A percentile compares a stretch with the other conserved stretches of the same genome.
These are phyloP conservation scores for Scleropages formosus DNA, from an alignment of 2,797 vertebrate genomes.

Conservation along the genomic window DNA sequence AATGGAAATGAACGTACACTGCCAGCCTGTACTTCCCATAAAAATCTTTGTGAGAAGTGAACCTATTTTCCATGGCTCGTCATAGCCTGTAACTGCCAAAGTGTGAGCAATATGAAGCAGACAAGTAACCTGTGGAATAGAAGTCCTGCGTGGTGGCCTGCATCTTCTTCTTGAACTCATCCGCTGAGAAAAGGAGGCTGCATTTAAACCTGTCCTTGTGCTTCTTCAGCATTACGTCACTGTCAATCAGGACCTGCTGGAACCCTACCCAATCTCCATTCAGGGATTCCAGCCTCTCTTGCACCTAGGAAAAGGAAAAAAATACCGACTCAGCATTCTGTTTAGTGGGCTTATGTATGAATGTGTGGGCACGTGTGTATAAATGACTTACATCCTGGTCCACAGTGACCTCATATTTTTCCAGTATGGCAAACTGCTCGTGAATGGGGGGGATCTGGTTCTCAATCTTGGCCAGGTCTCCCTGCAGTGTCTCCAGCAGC, in stretches of 20 bases:
- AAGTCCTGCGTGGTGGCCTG: constrained; percentile 70
- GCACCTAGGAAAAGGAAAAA: constrained; percentile 62
- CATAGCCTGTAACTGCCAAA: neutral
- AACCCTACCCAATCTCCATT: constrained; percentile 75
- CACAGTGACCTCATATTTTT: constrained; percentile 77
- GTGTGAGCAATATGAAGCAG: neutral
- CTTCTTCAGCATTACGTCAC: constrained; percentile 70
- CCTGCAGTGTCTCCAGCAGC: constrained; percentile 71
- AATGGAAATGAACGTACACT: neutral
- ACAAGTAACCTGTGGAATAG: constrained; percentile 60
- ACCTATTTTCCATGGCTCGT: neutral
- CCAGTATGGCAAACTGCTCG: constrained; percentile 80
- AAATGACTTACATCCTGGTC: constrained; percentile 63
- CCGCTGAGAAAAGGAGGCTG: constrained; percentile 65
- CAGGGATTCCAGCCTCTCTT: constrained; percentile 67
- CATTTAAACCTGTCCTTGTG: constrained; percentile 81
- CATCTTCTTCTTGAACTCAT: constrained; percentile 79
- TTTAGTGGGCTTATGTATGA: neutral
- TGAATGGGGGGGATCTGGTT: constrained; percentile 71
- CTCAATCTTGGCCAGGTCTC: constrained; percentile 64
- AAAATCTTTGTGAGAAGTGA: neutral
- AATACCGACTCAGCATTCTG: neutral
- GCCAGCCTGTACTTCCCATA: neutral
- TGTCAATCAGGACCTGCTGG: constrained; percentile 77
- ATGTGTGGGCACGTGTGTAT: constrained; percentile 4